Evolutionary conservation across 2,797 vertebrate genomes (phyloP), one percentile per base, ranked within the genome.

Genomic region (Sebastes taczanowskii): DNA sequence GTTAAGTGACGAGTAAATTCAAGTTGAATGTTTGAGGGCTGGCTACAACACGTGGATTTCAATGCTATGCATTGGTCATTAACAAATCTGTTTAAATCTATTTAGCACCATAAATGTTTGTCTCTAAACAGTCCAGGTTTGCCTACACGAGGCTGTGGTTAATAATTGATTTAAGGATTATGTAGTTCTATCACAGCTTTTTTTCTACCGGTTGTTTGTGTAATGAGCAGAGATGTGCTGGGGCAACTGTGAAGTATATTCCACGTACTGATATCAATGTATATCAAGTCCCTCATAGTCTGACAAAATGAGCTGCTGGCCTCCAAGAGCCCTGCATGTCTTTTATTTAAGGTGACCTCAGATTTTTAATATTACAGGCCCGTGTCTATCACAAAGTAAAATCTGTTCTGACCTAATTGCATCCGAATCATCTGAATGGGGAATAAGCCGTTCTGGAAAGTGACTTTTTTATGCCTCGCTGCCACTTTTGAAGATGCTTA

Each of bases 321-420:
- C 86, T 88, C 34, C n/a, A 71, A 67, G 78, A 83, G 62, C 71
- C 46, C 75, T 72, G 35, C 71, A 75, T 14, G 32, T 89, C 78
- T 94, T 91, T 93, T 89, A 93, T 95, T 94, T 80, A 93, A 91
- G 81, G 53, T 82, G 71, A 82, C 74, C 86, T 92, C 74, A 87
- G 77, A 93, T 90, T 75, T 49, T 64, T 76, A 46, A 78, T 85
- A 78, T 79, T 80, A 73, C 77, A 87, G 78, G 68, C 71, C 62
- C 62, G 71, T 35, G 62, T 91, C 82, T 71, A 86, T 91, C 88
- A 89, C 74, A 82, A 67, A 81, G 77, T 87, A 78, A 77, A 75
- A 83, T 89, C 91, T 93, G 78, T 74, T 38, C 70, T 93, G 91
- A 94, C 91, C 86, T 92, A 86, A 91, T 93, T 94, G 89, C 78